Base-by-base conservation (phyloP, 2,888 invertebrate species). In the Hydroisotoma schaefferi region DNA sequence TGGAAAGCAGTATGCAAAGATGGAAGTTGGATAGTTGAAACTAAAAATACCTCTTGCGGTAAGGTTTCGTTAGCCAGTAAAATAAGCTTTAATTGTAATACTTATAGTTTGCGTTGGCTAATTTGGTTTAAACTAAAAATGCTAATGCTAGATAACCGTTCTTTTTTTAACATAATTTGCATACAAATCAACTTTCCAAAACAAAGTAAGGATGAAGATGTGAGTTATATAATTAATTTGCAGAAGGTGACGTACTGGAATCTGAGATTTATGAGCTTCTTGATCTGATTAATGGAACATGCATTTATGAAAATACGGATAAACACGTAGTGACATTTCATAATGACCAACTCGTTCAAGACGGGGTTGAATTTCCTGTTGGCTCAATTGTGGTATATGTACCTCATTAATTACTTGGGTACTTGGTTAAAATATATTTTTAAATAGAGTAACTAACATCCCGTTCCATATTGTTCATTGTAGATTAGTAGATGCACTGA, bases 1-100 rank as follows among this genome's bases (percentile, higher is more conserved):
- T 91, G 91, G 91, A 87, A 87, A 71, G 85, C 90, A 25, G 84
- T 87, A 57, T 91, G 90, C 73, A 88, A 90, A 74, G 87, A 90
- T 72, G 90, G 90, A 0, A 84, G 83, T 69, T 91, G 91, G 91
- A 85, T 88, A 62, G 90, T 90, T 23, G 83, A 87, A 73, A 86
- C 88, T 5, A 65, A 65, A 10, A 5, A 2, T 23, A 53, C 83
- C 87, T 61, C 86, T 72, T 90, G 90, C 76, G 90, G 89, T 89
- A 76, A 78, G n/a, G n/a, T n/a, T n/a, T n/a, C n/a, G n/a, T n/a
- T n/a, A n/a, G n/a, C n/a, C n/a, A n/a, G n/a, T n/a, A n/a, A n/a
- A n/a, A n/a, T n/a, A n/a, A n/a, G n/a, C n/a, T n/a, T n/a, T n/a
- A n/a, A n/a, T n/a, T n/a, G n/a, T n/a, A n/a, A n/a, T n/a, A n/a